Base-by-base conservation (phyloP, 2,113 vertebrate genomes). In the Chauna torquata region DNA sequence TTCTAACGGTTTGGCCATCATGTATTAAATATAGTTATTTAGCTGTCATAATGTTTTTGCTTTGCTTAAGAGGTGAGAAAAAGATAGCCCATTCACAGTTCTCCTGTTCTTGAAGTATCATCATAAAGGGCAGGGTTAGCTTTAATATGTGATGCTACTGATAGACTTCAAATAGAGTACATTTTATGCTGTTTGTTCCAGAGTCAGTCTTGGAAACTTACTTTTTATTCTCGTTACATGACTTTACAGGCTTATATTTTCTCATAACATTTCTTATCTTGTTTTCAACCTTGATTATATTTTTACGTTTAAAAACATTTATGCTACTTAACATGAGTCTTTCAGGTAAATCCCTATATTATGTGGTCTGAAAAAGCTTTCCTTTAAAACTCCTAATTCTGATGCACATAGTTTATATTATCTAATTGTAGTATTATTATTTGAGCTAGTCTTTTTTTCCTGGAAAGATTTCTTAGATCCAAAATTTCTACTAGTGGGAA, bases 1-100 rank as follows among this genome's bases (percentile, higher is more conserved):
- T 86, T 90, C 50, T 75, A 86, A 27, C 22, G 91, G 34, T 17
- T 90, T 81, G 58, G 64, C 42, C 76, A 84, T 81, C n/a, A 19
- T 90, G 28, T 70, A 80, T 81, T 86, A 92, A 96, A 88, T 91
- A 86, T 81, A 77, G 69, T 65, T 91, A 44, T 81, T 84, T 89
- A 76, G 34, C 34, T 95, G 91, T 92, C 87, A 91, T 42, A 92
- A 95, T 76, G 11, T 91, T 96, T 95, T 91, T 94, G 13, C 16
- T 94, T 94, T 79, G 70, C 58, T 85, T 85, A 57, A 81, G n/a
- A 96, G 91, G 40, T 69, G 66, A 94, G 81, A 87, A 95, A 61
- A 82, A 89, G 54, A 81, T 54, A 85, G 44, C 32, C 84, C 30
- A 52, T 61, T 95, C 87, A 84, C 44, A 40, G 65, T 40, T 85